These are phyloP conservation scores for Zhengitettix transpicula DNA, from an alignment of 2,888 invertebrate species.

Conservation along the genomic window DNA sequence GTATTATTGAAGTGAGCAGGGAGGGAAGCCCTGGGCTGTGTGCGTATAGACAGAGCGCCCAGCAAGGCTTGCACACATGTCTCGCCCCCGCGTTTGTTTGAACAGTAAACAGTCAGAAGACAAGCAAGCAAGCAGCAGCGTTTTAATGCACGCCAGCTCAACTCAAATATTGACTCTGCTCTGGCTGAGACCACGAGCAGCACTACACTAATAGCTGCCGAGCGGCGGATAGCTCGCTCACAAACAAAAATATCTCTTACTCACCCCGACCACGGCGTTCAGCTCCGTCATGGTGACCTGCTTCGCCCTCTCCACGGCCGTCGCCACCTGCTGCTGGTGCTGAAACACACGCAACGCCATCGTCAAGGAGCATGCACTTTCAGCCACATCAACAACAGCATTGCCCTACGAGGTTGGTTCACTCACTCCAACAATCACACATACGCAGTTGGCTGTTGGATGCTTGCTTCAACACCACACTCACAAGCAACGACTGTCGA, in stretches of 20 bases:
- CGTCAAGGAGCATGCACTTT: too few relatives aligned
- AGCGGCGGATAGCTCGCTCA: not conserved
- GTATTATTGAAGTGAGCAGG: too few relatives aligned
- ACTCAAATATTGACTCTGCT: not conserved
- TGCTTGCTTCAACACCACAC: too few relatives aligned
- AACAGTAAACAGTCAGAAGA: not conserved
- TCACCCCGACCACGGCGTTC: constrained; percentile 86
- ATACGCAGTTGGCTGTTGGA: too few relatives aligned
- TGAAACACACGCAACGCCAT: constrained; percentile 20
- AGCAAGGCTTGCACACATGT: too few relatives aligned
- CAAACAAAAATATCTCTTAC: constrained; percentile 19
- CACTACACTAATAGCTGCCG: not conserved
- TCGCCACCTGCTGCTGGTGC: constrained; percentile 83
- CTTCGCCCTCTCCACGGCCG: constrained; percentile 85
- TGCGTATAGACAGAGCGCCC: too few relatives aligned
- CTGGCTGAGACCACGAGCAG: not conserved
- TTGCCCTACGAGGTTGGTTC: too few relatives aligned
- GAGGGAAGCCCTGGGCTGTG: too few relatives aligned
- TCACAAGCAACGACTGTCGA: too few relatives aligned
- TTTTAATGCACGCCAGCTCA: not conserved
- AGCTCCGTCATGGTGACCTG: constrained; percentile 91
- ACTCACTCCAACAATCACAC: too few relatives aligned
- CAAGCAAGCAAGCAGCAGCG: not conserved
- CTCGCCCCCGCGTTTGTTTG: not conserved
- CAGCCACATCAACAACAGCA: too few relatives aligned